A percentile compares a stretch with the other conserved stretches of the same genome.
Conservation (phyloP, 2,797 vertebrate genomes). For the Macropodus opercularis region DNA sequence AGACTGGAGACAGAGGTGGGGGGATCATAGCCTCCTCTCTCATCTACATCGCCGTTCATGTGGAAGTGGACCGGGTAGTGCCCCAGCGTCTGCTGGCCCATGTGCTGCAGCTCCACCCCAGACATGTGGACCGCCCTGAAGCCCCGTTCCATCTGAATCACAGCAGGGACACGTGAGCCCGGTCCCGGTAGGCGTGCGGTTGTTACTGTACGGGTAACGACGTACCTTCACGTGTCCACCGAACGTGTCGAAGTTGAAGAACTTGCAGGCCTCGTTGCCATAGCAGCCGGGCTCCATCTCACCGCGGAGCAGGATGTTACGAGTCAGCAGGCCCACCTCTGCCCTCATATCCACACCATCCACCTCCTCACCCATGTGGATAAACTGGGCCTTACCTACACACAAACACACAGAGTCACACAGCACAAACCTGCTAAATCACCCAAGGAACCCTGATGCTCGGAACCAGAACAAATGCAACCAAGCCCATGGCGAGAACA, state of each 20-base stretch:
- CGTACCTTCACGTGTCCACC: slow-evolving; percentile 95
- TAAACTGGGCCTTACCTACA: slow-evolving; percentile 88
- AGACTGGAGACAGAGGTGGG: slow-evolving; percentile 87
- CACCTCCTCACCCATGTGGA: slow-evolving; percentile 88
- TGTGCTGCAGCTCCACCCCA: slow-evolving; percentile 90
- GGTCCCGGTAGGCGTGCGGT: no score
- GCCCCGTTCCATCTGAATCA: slow-evolving; percentile 85
- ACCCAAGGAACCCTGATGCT: no score
- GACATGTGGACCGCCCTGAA: slow-evolving; percentile 90
- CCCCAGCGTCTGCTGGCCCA: slow-evolving; percentile 97
- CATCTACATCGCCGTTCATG: slow-evolving; percentile 92
- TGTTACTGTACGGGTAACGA: no score
- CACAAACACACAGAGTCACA: slow-evolving; percentile 19
- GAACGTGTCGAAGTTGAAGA: slow-evolving; percentile 95
- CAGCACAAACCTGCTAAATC: no score
- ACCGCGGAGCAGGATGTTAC: slow-evolving; percentile 87
- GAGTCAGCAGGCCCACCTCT: slow-evolving; percentile 91
- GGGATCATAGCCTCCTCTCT: slow-evolving; percentile 88
- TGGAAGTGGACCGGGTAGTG: slow-evolving; percentile 98
- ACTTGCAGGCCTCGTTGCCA: slow-evolving; percentile 87
- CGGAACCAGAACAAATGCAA: no score
- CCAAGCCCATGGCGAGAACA: no score
- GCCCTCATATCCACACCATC: slow-evolving; percentile 95
- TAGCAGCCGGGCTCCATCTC: slow-evolving; percentile 90
- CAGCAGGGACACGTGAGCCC: neutral